These are phyloP conservation scores for Fragum fragum DNA, from an alignment of 2,888 invertebrate genomes.

Conservation along the genomic window DNA sequence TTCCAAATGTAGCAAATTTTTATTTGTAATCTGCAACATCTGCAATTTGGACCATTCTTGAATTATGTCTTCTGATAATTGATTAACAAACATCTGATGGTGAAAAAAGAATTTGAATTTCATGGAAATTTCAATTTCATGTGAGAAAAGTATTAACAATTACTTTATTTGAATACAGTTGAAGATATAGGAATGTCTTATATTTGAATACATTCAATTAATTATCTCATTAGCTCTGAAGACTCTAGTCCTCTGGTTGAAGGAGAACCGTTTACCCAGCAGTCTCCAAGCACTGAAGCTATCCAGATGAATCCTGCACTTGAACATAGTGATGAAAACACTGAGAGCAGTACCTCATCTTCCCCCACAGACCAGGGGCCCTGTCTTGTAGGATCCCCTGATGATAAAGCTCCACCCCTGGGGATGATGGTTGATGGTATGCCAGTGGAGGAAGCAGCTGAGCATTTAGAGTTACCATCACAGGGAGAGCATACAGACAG, in stretches of 20 bases:
- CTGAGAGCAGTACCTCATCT: not conserved
- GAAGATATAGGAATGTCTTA: too few relatives aligned
- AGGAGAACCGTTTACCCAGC: not conserved
- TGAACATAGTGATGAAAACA: not conserved
- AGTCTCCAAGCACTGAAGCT: not conserved
- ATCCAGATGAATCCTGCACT: not conserved
- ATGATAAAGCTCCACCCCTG: conserved; percentile 45
- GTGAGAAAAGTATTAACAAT: too few relatives aligned
- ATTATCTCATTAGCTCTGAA: not conserved
- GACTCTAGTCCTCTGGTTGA: not conserved
- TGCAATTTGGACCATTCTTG: too few relatives aligned
- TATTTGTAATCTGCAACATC: too few relatives aligned
- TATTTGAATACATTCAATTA: too few relatives aligned
- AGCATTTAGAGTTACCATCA: conserved; percentile 85
- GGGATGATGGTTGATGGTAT: conserved; percentile 65
- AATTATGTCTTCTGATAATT: too few relatives aligned
- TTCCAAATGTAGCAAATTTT: too few relatives aligned
- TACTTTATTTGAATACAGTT: too few relatives aligned
- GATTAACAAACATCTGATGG: too few relatives aligned
- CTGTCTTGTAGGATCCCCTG: conserved; percentile 52
- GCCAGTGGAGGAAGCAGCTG: conserved; percentile 86
- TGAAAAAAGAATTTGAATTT: too few relatives aligned
- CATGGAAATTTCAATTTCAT: too few relatives aligned
- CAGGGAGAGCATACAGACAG: conserved; percentile 52
- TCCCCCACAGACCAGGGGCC: not conserved